phyloP scores from a whole-genome alignment of 2,797 vertebrate genomes.

The Microcaecilia unicolor region DNA sequence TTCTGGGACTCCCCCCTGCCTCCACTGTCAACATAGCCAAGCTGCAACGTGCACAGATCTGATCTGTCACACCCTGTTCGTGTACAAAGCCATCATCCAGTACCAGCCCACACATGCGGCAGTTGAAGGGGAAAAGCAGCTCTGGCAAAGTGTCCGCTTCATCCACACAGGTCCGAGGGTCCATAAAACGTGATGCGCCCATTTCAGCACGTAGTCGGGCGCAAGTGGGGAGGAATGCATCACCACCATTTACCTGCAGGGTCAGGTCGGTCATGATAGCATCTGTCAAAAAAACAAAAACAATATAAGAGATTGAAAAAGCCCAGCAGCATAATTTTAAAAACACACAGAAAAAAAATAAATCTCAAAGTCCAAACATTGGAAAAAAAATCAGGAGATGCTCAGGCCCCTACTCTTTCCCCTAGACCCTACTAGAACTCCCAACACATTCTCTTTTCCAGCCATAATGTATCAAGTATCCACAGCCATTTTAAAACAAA shows the following conservation, averaged over 20 bases:
- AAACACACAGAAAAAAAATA: too few species aligned
- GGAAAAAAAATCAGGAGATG: too few species aligned
- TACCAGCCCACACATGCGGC: conserved; percentile 76
- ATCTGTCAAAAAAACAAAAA: conserved; percentile 9
- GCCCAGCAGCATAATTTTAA: too few species aligned
- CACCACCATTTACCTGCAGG: conserved; percentile 51
- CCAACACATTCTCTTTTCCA: neutral
- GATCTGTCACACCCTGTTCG: conserved; percentile 68
- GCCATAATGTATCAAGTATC: too few species aligned
- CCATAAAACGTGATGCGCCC: conserved; percentile 36
- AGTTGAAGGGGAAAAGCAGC: conserved; percentile 84
- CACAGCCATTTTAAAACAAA: too few species aligned
- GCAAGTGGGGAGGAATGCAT: conserved; percentile 68
- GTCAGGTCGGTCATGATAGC: conserved; percentile 53
- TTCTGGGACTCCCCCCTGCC: conserved; percentile 54
- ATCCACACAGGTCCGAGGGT: conserved; percentile 36
- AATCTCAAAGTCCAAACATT: too few species aligned
- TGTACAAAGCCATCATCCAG: conserved; percentile 65
- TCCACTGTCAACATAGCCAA: conserved; percentile 60
- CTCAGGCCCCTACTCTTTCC: neutral
- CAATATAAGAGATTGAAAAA: neutral
- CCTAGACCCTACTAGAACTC: neutral
- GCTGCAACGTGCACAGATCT: conserved; percentile 72
- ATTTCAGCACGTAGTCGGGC: conserved; percentile 47
- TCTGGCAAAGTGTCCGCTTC: conserved; percentile 70